Evolutionary conservation across 1,140 invertebrate genomes (phyloP).

Genomic region (Hesperophylax magnus): DNA sequence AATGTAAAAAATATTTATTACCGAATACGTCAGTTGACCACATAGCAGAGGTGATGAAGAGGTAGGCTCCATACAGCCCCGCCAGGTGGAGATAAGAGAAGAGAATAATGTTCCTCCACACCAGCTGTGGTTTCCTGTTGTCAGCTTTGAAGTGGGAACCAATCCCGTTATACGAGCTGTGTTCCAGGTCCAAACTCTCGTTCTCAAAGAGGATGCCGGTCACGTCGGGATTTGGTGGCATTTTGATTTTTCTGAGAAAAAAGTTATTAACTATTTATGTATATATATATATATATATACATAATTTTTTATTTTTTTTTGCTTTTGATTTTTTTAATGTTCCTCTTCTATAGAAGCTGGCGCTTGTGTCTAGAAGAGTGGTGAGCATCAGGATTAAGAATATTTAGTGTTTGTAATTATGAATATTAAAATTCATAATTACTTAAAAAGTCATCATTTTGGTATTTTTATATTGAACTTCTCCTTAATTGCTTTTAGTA

Average conservation of each 20-base stretch:
- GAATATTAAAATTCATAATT: too few species aligned
- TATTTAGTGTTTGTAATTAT: too few species aligned
- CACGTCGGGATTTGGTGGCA: slow-evolving; percentile 75
- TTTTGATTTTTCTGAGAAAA: slow-evolving; percentile 50
- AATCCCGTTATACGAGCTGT: slow-evolving; percentile 63
- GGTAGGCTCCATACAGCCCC: slow-evolving; percentile 83
- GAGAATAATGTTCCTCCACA: slow-evolving; percentile 89
- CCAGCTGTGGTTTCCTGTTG: slow-evolving; percentile 73
- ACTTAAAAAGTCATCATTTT: too few species aligned
- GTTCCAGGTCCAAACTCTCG: slow-evolving; percentile 72
- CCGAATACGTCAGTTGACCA: slow-evolving; percentile 78
- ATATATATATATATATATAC: too few species aligned
- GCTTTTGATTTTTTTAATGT: too few species aligned
- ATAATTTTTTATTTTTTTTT: too few species aligned
- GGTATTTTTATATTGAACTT: too few species aligned
- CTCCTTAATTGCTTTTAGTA: too few species aligned
- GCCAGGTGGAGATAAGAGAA: slow-evolving; percentile 83
- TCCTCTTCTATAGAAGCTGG: too few species aligned
- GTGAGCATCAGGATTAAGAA: too few species aligned
- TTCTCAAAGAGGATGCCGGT: slow-evolving; percentile 77
- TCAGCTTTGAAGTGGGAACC: slow-evolving; percentile 59
- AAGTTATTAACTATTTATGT: too few species aligned
- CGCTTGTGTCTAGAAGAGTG: too few species aligned
- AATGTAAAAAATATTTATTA: slow-evolving; percentile 65
- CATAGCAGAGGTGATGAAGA: slow-evolving; percentile 80